phyloP scores from a whole-genome alignment of 2,888 invertebrate genomes.

The Leucophenga maculata region DNA sequence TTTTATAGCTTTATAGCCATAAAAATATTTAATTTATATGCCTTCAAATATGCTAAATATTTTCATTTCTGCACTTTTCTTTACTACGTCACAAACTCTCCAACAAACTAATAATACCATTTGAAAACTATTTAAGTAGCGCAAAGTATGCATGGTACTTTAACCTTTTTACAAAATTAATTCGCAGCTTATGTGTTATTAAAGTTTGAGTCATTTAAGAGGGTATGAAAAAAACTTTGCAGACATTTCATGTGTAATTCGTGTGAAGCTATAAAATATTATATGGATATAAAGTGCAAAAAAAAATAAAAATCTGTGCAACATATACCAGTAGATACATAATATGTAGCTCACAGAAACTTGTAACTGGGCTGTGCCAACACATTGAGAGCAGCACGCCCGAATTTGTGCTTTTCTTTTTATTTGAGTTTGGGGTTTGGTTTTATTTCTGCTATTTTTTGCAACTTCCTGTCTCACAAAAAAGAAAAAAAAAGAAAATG shows the following conservation, averaged over 20 bases:
- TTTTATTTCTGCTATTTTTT: constrained; percentile 7
- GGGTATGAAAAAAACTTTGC: neutral
- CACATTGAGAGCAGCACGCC: too few species aligned
- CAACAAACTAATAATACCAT: too few species aligned
- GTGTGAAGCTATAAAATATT: neutral
- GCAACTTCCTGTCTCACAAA: too few species aligned
- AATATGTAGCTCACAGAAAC: neutral
- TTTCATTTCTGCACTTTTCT: too few species aligned
- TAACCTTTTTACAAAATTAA: constrained; percentile 48
- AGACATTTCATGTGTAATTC: constrained; percentile 6
- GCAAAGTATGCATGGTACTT: constrained; percentile 25
- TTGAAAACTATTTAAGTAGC: too few species aligned
- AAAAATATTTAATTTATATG: too few species aligned
- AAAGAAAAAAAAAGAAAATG: too few species aligned
- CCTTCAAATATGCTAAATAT: too few species aligned
- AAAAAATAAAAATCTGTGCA: neutral
- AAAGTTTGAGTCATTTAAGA: constrained; percentile 25
- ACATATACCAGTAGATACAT: neutral
- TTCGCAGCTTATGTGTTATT: constrained; percentile 40
- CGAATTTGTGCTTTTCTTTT: neutral
- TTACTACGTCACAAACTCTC: too few species aligned
- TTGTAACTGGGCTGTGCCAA: too few species aligned
- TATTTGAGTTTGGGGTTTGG: neutral
- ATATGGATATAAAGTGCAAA: neutral
- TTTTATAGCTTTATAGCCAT: too few species aligned